A percentile compares a stretch with the other conserved stretches of the same genome.
Conservation (phyloP, 2,113 vertebrate genomes). For the Psilopsiagon aymara region DNA sequence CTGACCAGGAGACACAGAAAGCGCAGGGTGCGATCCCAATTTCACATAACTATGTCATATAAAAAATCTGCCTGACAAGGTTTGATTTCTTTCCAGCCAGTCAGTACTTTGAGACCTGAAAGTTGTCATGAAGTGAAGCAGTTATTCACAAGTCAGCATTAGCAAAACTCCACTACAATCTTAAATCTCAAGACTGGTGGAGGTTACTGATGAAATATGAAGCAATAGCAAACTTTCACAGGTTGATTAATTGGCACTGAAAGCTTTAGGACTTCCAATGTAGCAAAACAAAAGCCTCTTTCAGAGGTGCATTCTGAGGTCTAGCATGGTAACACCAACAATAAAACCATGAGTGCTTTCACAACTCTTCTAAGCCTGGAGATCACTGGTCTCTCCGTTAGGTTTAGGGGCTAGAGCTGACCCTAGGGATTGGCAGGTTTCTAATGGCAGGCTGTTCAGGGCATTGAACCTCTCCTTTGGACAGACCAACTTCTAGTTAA, state of each 20-base stretch:
- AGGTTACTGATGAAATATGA: not conserved
- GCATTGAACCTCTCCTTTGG: not conserved
- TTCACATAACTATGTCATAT: not conserved
- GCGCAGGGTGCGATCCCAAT: accelerated
- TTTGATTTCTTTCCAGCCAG: not conserved
- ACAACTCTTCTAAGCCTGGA: not conserved
- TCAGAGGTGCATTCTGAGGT: not conserved
- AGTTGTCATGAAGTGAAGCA: not conserved
- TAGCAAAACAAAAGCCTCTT: not conserved
- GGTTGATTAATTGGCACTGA: not conserved
- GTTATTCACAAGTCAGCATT: not conserved
- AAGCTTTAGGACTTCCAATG: not conserved
- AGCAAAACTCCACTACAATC: not conserved
- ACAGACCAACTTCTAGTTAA: not conserved
- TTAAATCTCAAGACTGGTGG: not conserved
- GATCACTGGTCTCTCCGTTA: not conserved
- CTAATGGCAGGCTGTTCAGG: not conserved
- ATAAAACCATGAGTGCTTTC: not conserved
- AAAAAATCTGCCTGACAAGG: not conserved
- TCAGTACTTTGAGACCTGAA: not conserved
- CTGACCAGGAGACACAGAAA: not conserved
- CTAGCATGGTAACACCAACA: not conserved
- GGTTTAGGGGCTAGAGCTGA: not conserved
- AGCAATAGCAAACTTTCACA: not conserved
- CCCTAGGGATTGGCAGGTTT: not conserved